Evolutionary conservation across 2,888 invertebrate genomes (phyloP).

Genomic region (Morpho achilles): DNA sequence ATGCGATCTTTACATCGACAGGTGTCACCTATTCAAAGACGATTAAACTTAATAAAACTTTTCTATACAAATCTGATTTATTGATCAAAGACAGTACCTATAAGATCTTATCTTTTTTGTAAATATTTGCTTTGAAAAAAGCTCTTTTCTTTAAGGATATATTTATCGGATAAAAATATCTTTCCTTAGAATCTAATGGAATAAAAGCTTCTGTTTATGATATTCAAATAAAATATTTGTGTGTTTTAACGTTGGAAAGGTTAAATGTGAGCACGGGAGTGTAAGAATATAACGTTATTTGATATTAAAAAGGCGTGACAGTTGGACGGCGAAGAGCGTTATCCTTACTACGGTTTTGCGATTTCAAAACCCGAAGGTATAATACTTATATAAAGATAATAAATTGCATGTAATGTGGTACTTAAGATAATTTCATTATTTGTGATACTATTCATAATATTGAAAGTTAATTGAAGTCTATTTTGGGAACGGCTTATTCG

Average conservation of each 20-base stretch:
- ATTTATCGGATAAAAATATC: constrained; percentile 24
- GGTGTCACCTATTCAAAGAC: too few relatives aligned
- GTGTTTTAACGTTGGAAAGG: not conserved
- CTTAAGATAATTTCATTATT: too few relatives aligned
- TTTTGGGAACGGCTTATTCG: too few relatives aligned
- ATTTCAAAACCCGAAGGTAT: too few relatives aligned
- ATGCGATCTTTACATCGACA: too few relatives aligned
- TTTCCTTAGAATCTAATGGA: constrained; percentile 26
- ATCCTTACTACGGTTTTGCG: too few relatives aligned
- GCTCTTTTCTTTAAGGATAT: constrained; percentile 45
- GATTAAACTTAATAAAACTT: not conserved
- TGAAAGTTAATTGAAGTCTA: too few relatives aligned
- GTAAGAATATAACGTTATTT: not conserved
- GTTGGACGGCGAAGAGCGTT: too few relatives aligned
- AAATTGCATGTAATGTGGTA: too few relatives aligned
- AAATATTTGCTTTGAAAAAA: constrained; percentile 2
- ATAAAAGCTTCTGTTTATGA: constrained; percentile 6
- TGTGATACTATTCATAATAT: too few relatives aligned
- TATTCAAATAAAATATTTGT: not conserved
- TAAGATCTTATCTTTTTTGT: not conserved
- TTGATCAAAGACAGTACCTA: not conserved
- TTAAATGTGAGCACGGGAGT: constrained; percentile 1
- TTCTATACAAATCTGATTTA: not conserved
- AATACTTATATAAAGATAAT: too few relatives aligned
- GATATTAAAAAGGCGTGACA: not conserved